phyloP scores from a whole-genome alignment of 2,797 vertebrate genomes.

The Sciaenops ocellatus region DNA sequence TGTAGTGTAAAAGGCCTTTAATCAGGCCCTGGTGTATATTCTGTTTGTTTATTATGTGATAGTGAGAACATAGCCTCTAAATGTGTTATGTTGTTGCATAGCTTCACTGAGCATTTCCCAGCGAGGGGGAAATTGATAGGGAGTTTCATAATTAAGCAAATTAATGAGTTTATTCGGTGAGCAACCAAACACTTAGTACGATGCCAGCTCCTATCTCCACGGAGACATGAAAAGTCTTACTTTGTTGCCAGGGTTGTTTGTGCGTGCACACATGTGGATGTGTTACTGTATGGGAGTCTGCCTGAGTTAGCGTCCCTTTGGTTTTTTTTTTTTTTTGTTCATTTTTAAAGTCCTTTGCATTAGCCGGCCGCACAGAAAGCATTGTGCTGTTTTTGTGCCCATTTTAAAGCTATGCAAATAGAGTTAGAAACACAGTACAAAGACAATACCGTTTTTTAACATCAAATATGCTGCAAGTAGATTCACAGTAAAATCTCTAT shows the following conservation, averaged over 20 bases:
- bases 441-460: constrained; percentile 37
- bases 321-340: constrained; percentile 22
- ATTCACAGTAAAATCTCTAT: constrained; percentile 17
- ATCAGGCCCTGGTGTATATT: constrained; percentile 86
- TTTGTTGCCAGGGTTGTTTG: constrained; percentile 75
- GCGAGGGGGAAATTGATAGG: constrained; percentile 81
- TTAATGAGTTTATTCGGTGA: constrained; percentile 87
- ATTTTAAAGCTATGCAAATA: constrained; percentile 67
- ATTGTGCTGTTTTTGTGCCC: constrained; percentile 54
- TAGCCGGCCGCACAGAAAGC: constrained; percentile 36
- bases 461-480: constrained; percentile 37
- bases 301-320: constrained; percentile 61
- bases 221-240: constrained; percentile 78
- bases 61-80: constrained; percentile 78
- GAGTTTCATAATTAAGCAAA: constrained; percentile 88
- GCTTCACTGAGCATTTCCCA: constrained; percentile 75
- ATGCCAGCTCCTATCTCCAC: constrained; percentile 72
- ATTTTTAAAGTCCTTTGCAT: constrained; percentile 46
- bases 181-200: constrained; percentile 79
- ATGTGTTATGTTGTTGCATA: constrained; percentile 77
- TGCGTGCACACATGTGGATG: constrained; percentile 37
- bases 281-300: constrained; percentile 31
- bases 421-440: constrained; percentile 35
- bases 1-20: constrained; percentile 81
- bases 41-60: constrained; percentile 87